Percentiles rank a stretch among this genome's conserved stretches.
Conservation (phyloP, 2,888 invertebrate genomes). For the Eristalis tenax region DNA sequence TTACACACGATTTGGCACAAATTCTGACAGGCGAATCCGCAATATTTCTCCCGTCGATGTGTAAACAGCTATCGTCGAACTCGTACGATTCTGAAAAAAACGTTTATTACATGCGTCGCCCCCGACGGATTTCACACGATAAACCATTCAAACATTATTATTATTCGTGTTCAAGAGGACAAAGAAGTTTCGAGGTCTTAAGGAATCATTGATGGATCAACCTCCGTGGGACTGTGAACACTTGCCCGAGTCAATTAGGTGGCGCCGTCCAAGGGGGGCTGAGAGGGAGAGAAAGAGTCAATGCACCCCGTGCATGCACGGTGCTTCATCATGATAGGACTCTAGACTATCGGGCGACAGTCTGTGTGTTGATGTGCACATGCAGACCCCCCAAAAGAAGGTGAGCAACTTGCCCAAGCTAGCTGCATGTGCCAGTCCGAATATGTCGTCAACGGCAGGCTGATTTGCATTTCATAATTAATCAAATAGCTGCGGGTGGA, state of each 20-base stretch:
- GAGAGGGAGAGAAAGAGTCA: constrained; percentile 14
- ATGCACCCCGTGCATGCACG: constrained; percentile 12
- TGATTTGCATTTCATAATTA: constrained; percentile 58
- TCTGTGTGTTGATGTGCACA: not conserved
- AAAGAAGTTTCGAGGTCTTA: not conserved
- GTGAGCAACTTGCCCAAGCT: constrained; percentile 15
- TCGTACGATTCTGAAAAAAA: not conserved
- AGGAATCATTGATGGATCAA: not conserved
- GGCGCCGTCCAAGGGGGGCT: not conserved
- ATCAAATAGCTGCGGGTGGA: not conserved
- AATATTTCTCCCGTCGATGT: constrained; percentile 14
- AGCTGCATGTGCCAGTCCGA: constrained; percentile 18
- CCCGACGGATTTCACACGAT: constrained; percentile 9
- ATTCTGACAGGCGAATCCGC: constrained; percentile 15
- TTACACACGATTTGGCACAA: constrained; percentile 25
- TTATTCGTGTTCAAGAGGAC: not conserved
- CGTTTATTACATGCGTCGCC: not conserved
- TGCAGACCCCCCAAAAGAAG: not conserved
- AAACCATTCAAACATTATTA: not conserved
- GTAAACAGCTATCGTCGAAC: constrained; percentile 7
- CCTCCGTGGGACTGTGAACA: constrained; percentile 26
- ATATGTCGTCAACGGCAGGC: constrained; percentile 9
- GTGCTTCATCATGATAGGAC: not conserved
- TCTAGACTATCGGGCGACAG: not conserved
- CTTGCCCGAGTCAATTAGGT: constrained; percentile 17